These are phyloP conservation scores for Momotus momota DNA, from an alignment of 2,797 vertebrate species.

Conservation along the genomic window DNA sequence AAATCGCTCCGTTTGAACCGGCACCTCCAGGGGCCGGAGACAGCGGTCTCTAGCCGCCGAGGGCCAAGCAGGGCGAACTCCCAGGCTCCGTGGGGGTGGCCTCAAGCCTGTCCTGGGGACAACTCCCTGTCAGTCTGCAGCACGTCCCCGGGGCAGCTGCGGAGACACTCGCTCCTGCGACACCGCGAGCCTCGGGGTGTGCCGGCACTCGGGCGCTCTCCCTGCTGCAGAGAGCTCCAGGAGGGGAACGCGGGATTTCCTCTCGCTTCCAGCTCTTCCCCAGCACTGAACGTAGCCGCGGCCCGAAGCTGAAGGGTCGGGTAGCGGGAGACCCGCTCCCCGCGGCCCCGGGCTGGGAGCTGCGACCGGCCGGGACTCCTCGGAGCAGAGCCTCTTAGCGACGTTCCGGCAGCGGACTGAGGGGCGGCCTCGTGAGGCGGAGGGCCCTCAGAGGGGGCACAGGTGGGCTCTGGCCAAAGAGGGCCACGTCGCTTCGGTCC, in stretches of 20 bases:
- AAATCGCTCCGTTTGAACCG: background rate
- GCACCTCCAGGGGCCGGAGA: background rate
- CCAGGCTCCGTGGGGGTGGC: background rate
- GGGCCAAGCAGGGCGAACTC: too few relatives aligned
- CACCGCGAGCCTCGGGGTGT: background rate
- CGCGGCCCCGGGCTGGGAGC: too few relatives aligned
- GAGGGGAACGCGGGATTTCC: background rate
- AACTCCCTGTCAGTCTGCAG: background rate
- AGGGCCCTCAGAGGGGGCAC: fast-evolving
- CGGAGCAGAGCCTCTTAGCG: background rate
- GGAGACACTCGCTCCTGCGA: background rate
- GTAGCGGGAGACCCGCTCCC: background rate
- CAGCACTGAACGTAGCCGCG: background rate
- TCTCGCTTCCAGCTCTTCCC: background rate
- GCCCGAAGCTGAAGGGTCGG: background rate
- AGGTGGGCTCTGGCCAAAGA: background rate
- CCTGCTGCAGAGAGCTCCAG: background rate
- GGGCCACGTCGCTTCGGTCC: too few relatives aligned
- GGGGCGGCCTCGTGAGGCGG: background rate
- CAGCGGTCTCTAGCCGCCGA: background rate
- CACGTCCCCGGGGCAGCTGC: background rate
- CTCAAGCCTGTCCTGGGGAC: too few relatives aligned
- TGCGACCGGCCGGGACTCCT: background rate
- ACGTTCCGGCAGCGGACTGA: too few relatives aligned
- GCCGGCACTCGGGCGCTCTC: background rate